A percentile compares a stretch with the other conserved stretches of the same genome.
Conservation (phyloP, 2,113 vertebrate genomes). For the Notothenia coriiceps region DNA sequence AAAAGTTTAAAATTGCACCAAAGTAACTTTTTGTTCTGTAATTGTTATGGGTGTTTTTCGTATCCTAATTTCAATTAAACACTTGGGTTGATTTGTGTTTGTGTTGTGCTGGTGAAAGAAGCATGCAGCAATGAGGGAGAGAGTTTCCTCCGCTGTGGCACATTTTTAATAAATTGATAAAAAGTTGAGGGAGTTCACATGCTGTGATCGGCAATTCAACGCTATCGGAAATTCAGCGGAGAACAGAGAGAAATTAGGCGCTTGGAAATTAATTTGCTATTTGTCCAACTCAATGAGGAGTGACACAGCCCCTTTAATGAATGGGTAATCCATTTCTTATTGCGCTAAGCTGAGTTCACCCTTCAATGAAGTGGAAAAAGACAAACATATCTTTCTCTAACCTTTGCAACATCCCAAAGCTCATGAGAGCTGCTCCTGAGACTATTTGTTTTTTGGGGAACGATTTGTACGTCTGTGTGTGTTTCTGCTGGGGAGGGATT, state of each 20-base stretch:
- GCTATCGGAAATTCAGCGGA: constrained; percentile 77
- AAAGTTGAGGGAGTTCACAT: constrained; percentile 70
- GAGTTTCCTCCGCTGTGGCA: constrained; percentile 51
- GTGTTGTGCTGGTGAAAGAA: constrained; percentile 20
- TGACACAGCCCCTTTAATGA: constrained; percentile 80
- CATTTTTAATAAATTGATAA: constrained; percentile 75
- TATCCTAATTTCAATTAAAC: constrained; percentile 49
- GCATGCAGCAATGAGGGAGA: constrained; percentile 42
- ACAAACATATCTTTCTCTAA: constrained; percentile 78
- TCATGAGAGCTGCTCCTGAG: constrained; percentile 46
- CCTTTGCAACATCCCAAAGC: constrained; percentile 69
- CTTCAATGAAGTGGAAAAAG: constrained; percentile 81
- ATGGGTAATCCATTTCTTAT: constrained; percentile 80
- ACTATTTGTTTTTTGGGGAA: constrained; percentile 60
- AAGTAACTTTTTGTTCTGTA: constrained; percentile 12
- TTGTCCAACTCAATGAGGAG: constrained; percentile 84
- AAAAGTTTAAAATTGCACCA: constrained; percentile 43
- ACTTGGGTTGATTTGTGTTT: constrained; percentile 53
- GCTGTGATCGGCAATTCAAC: constrained; percentile 72
- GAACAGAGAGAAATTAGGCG: constrained; percentile 82
- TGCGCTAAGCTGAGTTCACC: constrained; percentile 75
- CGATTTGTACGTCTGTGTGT: constrained; percentile 52
- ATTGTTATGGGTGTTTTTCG: constrained; percentile 21
- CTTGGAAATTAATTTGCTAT: constrained; percentile 83
- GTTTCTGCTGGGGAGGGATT: constrained; percentile 51